Conservation (phyloP, 92 coral and sea anemone species). For the Umimayanthus chanpuru region DNA sequence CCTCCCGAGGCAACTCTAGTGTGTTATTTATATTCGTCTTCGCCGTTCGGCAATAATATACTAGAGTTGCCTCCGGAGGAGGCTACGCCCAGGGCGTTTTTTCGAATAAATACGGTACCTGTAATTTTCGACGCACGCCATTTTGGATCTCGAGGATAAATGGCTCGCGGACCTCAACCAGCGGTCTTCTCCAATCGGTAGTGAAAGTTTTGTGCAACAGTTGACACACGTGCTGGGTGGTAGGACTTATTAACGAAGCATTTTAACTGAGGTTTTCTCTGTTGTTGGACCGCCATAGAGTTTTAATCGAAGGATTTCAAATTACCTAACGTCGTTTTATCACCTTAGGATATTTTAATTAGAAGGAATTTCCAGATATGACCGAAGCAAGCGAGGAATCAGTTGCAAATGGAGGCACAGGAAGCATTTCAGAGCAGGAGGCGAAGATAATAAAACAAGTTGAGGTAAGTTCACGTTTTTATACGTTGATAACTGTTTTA, state of each 20-base stretch:
- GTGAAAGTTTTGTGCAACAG: background rate
- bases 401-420: slow-evolving; percentile 30
- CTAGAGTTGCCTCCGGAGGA: no score
- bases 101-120: no score
- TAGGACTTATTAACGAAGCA: no score
- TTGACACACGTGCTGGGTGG: slow-evolving; percentile 20
- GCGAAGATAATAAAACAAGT: slow-evolving; percentile 84
- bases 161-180: background rate
- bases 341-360: background rate
- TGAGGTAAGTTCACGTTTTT: slow-evolving; percentile 61
- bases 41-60: no score
- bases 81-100: no score
- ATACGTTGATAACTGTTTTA: background rate
- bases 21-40: no score
- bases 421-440: slow-evolving; percentile 59
- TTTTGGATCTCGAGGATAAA: no score
- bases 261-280: background rate
- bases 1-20: no score
- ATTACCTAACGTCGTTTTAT: background rate
- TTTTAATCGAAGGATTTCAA: background rate
- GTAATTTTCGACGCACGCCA: no score
- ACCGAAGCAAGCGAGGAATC: slow-evolving; percentile 16
- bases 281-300: background rate
- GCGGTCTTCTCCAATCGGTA: slow-evolving; percentile 22
- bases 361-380: slow-evolving; percentile 1